Evolutionary conservation across 2,113 vertebrate genomes (phyloP), one percentile per base, ranked within the genome.

Genomic region (Cepphus grylle): DNA sequence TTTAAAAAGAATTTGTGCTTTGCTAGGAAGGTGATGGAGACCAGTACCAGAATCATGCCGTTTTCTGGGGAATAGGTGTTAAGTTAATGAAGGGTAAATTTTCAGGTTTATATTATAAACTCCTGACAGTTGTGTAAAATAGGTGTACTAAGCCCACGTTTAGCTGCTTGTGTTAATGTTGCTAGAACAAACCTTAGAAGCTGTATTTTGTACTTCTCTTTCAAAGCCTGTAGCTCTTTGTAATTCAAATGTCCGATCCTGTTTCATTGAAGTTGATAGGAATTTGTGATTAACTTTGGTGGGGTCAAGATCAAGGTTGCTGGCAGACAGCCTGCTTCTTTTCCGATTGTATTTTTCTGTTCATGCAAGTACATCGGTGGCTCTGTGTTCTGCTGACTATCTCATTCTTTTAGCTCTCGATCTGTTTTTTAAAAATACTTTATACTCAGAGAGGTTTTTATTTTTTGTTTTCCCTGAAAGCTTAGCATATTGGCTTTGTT

Each of bases 261-360:
- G 15, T 88, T 84, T 59, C 42, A 30, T 15, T 91, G 69, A 79
- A 13, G 2, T 67, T 66, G 47, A 71, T 76, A 76, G 90, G 86
- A 97, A 93, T 96, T 93, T 86, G 61, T 56, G 69, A 86, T 86
- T 86, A 82, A 77, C 32, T 90, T 74, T 13, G 55, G 29, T 86
- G 50, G 34, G 66, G 78, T 81, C 62, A 82, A 58, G n/a, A 90
- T 55, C 26, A 71, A 86, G 69, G 49, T 78, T 89, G 43, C 40
- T 94, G 94, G 77, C 83, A 72, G 65, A 53, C 27, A 76, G 73
- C 53, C 81, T 82, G 38, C 20, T 94, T 88, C 29, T 76, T 71
- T 96, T 90, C 42, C 43, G 72, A 38, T 91, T 96, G 77, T 92
- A 22, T 94, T 95, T 90, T 96, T 61, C 84, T 90, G 61, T 90